Conservation (phyloP, 2,113 vertebrate genomes). For the Gadus macrocephalus region DNA sequence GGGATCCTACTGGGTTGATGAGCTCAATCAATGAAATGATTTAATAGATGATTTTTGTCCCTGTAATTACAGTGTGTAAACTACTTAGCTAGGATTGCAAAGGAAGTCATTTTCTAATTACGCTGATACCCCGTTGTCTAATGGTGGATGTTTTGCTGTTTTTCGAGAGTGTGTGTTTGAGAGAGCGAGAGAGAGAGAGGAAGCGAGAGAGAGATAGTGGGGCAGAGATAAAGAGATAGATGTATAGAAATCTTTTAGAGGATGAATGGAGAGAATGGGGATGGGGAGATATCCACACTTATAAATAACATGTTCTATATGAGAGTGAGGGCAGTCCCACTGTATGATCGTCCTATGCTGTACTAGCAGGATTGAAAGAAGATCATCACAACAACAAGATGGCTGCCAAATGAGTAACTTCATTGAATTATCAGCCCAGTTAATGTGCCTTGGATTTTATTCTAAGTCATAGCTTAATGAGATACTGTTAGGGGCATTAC, state of each 20-base stretch:
- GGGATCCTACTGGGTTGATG: constrained; percentile 97
- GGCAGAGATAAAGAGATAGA: constrained; percentile 5
- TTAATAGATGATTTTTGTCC: constrained; percentile 99
- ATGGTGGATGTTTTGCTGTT: constrained; percentile 99
- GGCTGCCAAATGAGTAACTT: constrained; percentile 69
- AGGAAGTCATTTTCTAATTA: constrained; percentile 99
- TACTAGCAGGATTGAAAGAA: constrained; percentile 50
- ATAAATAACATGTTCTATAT: no score
- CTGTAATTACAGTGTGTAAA: constrained; percentile 95
- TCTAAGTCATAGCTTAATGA: constrained; percentile 72
- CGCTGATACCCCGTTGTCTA: constrained; percentile 99
- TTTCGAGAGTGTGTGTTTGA: constrained; percentile 48
- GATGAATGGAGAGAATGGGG: no score
- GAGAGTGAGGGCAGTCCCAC: neutral
- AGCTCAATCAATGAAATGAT: constrained; percentile 99
- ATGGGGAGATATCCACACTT: no score
- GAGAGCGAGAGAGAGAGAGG: constrained; percentile 21
- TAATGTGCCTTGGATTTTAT: constrained; percentile 72
- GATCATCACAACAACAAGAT: constrained; percentile 67
- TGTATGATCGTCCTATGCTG: constrained; percentile 41
- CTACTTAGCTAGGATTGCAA: constrained; percentile 99
- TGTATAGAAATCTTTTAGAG: no score
- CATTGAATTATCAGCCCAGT: constrained; percentile 74
- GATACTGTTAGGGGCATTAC: constrained; percentile 74
- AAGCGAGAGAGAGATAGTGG: constrained; percentile 8